These are phyloP conservation scores for Acronicta leporina DNA, from an alignment of 2,888 invertebrate species.

Conservation along the genomic window DNA sequence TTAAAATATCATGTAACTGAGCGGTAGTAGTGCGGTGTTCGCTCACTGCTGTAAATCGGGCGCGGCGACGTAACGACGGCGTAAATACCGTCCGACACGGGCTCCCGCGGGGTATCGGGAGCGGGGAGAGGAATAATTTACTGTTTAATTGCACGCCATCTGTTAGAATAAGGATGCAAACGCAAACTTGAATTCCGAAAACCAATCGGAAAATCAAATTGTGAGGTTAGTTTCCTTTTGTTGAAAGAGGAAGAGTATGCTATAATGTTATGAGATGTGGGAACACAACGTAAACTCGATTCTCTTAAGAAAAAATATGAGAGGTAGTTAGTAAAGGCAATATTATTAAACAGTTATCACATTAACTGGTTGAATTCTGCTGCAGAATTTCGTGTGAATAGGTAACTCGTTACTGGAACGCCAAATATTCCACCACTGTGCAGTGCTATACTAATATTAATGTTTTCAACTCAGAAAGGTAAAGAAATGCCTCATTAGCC, in stretches of 20 bases:
- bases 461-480: too few species aligned
- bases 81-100: constrained; percentile 66
- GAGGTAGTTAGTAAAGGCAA: too few species aligned
- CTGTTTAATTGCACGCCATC: constrained; percentile 78
- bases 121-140: constrained; percentile 62
- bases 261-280: neutral
- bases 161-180: constrained; percentile 66
- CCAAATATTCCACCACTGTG: too few species aligned
- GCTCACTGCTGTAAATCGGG: constrained; percentile 62
- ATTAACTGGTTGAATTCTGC: too few species aligned
- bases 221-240: neutral
- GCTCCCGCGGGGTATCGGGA: constrained; percentile 3
- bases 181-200: constrained; percentile 42
- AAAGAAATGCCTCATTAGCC: too few species aligned
- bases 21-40: constrained; percentile 7
- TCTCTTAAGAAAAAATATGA: too few species aligned
- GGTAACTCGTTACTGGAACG: too few species aligned
- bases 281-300: too few species aligned
- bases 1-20: neutral
- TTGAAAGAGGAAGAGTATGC: neutral
- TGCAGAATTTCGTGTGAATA: neutral
- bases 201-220: constrained; percentile 24
- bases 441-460: too few species aligned
- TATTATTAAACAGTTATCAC: too few species aligned
- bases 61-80: constrained; percentile 75